These are phyloP conservation scores for Sterrhoptilus dennistouni DNA, from an alignment of 2,113 vertebrate genomes.

Conservation along the genomic window DNA sequence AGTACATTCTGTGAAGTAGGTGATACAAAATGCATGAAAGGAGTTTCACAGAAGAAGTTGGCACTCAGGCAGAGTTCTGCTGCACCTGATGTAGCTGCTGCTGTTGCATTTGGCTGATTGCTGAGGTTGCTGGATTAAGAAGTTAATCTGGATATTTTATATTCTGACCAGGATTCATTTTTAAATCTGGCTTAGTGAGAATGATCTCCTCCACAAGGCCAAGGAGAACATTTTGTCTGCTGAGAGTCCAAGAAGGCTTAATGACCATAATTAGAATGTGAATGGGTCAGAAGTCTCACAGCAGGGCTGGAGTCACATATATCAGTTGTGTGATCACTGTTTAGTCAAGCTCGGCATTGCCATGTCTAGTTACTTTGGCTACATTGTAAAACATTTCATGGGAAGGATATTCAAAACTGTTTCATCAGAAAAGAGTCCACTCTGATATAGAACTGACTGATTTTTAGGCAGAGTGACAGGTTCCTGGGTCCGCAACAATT, in stretches of 20 bases:
- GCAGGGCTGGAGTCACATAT: neutral
- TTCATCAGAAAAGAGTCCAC: neutral
- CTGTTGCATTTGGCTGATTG: neutral
- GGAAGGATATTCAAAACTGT: neutral
- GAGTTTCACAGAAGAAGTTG: neutral
- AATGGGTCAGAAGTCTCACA: neutral
- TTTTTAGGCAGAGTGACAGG: conserved; percentile 16
- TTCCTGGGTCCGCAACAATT: neutral
- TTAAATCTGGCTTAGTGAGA: neutral
- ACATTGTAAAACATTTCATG: neutral
- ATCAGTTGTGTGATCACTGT: neutral
- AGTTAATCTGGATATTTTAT: neutral
- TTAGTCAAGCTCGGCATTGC: neutral
- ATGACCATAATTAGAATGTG: neutral
- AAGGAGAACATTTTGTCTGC: neutral
- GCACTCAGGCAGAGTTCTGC: neutral
- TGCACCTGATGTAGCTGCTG: neutral
- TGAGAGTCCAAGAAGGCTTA: neutral
- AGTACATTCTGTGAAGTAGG: neutral
- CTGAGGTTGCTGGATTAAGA: neutral
- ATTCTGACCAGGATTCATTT: neutral
- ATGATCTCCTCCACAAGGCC: neutral
- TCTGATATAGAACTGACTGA: neutral
- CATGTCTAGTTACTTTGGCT: conserved; percentile 5
- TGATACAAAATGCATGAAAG: neutral